Conservation (phyloP, 2,113 vertebrate genomes). For the Heterotilapia buettikoferi region DNA sequence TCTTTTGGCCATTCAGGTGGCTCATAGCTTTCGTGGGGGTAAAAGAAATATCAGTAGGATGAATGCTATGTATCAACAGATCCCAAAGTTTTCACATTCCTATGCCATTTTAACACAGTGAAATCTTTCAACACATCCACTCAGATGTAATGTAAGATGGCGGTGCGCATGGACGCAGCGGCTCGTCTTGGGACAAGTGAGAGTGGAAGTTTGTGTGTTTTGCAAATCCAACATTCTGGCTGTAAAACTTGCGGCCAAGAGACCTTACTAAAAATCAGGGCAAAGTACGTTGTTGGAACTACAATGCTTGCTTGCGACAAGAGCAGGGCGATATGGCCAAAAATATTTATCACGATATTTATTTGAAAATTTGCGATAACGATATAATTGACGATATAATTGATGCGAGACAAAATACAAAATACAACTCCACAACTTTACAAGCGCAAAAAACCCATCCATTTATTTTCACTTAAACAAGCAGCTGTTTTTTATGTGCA, state of each 20-base stretch:
- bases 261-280: not conserved
- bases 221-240: not conserved
- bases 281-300: not conserved
- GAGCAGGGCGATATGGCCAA: not conserved
- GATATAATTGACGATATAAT: not conserved
- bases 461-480: not conserved
- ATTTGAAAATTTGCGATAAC: not conserved
- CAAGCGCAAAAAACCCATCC: accelerated
- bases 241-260: not conserved
- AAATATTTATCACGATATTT: not conserved
- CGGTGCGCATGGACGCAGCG: not conserved
- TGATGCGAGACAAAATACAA: not conserved
- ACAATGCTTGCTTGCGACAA: not conserved
- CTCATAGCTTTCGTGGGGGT: constrained; percentile 81
- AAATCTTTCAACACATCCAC: not conserved
- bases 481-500: not conserved
- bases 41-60: not conserved
- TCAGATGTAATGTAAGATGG: not conserved
- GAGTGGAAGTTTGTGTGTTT: not conserved
- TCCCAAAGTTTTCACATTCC: not conserved
- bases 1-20: constrained; percentile 96
- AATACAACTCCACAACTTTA: not conserved
- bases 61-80: not conserved
- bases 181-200: not conserved
- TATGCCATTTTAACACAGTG: not conserved